phyloP scores from a whole-genome alignment of 2,113 vertebrate species.

The Aegotheles bennettii region DNA sequence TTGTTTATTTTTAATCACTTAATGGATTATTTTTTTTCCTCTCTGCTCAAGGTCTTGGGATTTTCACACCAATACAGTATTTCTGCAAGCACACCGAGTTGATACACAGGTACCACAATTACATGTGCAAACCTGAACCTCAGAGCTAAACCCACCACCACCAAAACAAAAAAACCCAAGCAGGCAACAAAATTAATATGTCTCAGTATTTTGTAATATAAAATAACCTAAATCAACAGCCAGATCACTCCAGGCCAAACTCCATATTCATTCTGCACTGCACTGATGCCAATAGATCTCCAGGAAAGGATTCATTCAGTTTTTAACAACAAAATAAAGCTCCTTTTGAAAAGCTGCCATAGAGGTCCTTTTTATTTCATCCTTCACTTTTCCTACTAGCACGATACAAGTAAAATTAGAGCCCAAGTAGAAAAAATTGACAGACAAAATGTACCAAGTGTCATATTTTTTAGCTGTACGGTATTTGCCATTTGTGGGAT shows the following conservation, averaged over 20 bases:
- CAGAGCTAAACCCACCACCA: neutral
- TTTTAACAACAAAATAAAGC: slow-evolving; percentile 8
- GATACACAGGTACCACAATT: neutral
- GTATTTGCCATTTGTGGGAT: slow-evolving; percentile 7
- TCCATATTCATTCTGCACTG: neutral
- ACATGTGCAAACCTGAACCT: neutral
- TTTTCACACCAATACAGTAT: neutral
- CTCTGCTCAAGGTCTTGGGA: neutral
- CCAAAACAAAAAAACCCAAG: neutral
- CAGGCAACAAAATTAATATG: neutral
- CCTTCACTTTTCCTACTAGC: neutral
- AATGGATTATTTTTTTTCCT: neutral
- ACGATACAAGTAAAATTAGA: slow-evolving; percentile 21
- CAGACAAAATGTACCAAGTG: neutral
- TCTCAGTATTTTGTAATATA: neutral
- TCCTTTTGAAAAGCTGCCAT: slow-evolving; percentile 31
- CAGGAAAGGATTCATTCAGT: neutral
- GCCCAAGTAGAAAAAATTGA: neutral
- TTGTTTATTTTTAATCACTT: neutral
- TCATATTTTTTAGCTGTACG: neutral
- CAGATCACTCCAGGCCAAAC: neutral
- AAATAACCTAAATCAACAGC: neutral
- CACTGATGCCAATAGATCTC: neutral
- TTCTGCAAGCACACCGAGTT: neutral
- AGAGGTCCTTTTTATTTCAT: slow-evolving; percentile 8